These are phyloP conservation scores for Platysternon megacephalum DNA, from an alignment of 2,113 vertebrate species.

Conservation along the genomic window DNA sequence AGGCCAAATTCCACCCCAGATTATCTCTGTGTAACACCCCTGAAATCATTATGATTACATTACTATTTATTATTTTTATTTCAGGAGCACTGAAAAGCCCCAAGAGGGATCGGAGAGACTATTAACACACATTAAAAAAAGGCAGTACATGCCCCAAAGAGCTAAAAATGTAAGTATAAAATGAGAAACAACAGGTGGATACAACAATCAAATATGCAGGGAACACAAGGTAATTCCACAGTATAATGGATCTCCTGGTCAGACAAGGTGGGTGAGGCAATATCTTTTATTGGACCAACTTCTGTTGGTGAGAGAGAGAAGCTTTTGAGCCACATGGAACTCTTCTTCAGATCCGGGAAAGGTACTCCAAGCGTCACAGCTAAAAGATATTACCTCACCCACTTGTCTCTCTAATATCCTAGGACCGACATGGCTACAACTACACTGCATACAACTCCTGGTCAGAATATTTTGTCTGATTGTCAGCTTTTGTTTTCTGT, in stretches of 20 bases:
- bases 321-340: no score
- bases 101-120: background rate
- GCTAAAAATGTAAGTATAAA: background rate
- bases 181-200: background rate
- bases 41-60: accelerated
- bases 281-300: no score
- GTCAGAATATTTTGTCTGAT: background rate
- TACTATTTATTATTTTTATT: background rate
- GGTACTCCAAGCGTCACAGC: background rate
- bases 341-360: no score
- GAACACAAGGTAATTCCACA: background rate
- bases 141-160: background rate
- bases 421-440: background rate
- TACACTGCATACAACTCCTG: background rate
- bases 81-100: background rate
- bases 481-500: background rate
- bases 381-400: background rate
- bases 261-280: background rate
- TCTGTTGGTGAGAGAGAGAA: no score
- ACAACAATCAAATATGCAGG: background rate
- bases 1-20: background rate
- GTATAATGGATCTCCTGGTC: accelerated
- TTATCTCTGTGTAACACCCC: accelerated
- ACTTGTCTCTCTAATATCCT: background rate
- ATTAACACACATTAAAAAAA: background rate